Evolutionary conservation across 2,113 vertebrate species (phyloP).

Genomic region (Onychostruthus taczanowskii): DNA sequence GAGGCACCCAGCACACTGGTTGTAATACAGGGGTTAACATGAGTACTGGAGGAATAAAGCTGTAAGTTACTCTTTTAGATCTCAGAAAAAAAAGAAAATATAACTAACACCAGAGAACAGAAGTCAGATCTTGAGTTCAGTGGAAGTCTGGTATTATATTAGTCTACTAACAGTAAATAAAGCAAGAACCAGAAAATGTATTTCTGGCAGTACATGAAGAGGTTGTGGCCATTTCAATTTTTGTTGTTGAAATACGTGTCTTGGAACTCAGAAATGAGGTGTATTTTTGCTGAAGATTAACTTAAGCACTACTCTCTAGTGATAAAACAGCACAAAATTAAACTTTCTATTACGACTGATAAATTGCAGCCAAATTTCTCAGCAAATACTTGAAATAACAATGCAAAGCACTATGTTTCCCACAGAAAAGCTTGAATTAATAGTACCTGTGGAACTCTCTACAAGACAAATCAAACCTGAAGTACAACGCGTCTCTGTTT

Average conservation of each 20-base stretch:
- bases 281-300: not conserved
- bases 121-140: not conserved
- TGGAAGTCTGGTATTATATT: not conserved
- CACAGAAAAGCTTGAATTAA: conserved; percentile 22
- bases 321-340: not conserved
- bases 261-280: not conserved
- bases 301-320: not conserved
- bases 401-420: not conserved
- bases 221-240: not conserved
- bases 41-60: not conserved
- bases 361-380: not conserved
- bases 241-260: not conserved
- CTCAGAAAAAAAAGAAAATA: not conserved
- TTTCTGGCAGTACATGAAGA: not conserved
- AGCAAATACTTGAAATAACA: not conserved
- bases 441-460: not conserved
- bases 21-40: not conserved
- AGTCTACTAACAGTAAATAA: not conserved
- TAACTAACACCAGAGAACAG: not conserved
- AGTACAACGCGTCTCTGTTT: conserved; percentile 57
- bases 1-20: not conserved
- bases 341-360: not conserved
- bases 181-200: not conserved
- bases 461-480: not conserved
- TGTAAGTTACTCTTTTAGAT: not conserved